Evolutionary conservation across 2,113 vertebrate species (phyloP).

Genomic region (Centropus bengalensis): DNA sequence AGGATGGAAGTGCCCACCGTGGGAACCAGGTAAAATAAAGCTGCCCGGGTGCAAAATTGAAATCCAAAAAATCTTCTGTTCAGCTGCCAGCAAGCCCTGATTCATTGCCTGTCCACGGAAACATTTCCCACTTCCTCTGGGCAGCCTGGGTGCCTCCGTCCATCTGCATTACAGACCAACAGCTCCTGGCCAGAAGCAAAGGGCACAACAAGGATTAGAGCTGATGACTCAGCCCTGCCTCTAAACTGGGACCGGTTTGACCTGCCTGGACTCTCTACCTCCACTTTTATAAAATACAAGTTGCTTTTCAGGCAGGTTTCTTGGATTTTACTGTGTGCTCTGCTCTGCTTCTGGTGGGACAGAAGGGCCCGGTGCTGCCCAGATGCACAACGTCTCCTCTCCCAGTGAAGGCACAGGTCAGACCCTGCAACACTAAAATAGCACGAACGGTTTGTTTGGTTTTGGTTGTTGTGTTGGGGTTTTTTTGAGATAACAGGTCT

Average conservation of each 20-base stretch:
- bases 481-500: not conserved
- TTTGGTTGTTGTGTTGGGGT: too few species aligned
- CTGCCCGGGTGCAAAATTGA: not conserved
- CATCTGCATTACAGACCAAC: not conserved
- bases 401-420: not conserved
- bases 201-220: not conserved
- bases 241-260: constrained; percentile 43
- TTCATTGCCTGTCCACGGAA: constrained; percentile 45
- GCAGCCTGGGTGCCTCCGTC: constrained; percentile 29
- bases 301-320: not conserved
- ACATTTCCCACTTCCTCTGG: constrained; percentile 25
- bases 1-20: not conserved
- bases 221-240: constrained; percentile 20
- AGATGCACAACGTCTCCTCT: fast-evolving
- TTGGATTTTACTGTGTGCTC: not conserved
- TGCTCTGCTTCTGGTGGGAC: not conserved
- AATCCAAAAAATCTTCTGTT: constrained; percentile 53
- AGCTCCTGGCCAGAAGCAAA: not conserved
- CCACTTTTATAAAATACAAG: not conserved
- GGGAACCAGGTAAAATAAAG: constrained; percentile 42
- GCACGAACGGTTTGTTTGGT: not conserved
- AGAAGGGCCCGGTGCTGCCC: not conserved
- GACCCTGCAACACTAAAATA: not conserved
- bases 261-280: constrained; percentile 5
- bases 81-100: constrained; percentile 52